Evolutionary conservation across 2,888 invertebrate genomes (phyloP).

Genomic region (Suillia variegata): DNA sequence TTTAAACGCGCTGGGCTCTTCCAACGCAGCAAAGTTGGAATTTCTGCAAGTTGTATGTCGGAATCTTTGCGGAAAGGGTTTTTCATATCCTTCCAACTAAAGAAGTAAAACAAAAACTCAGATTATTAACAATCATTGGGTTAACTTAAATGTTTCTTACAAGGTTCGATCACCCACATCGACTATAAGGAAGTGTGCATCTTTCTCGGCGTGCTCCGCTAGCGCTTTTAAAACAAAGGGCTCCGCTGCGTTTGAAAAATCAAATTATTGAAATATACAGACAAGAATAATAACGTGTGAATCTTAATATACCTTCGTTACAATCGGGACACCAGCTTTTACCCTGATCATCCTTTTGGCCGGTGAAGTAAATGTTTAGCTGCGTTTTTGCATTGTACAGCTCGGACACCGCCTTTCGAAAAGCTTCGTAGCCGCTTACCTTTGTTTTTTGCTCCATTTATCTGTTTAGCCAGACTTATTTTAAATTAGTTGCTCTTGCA

Average conservation of each 20-base stretch:
- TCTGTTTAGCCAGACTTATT: too few species aligned
- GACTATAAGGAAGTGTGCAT: constrained; percentile 70
- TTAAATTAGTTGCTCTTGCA: too few species aligned
- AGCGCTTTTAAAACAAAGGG: constrained; percentile 72
- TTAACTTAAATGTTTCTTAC: neutral
- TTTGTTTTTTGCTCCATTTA: too few species aligned
- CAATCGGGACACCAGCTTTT: constrained; percentile 89
- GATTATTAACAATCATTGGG: constrained; percentile 25
- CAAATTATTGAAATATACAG: neutral
- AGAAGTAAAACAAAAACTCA: constrained; percentile 6
- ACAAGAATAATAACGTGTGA: neutral
- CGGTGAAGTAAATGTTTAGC: constrained; percentile 65
- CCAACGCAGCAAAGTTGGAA: constrained; percentile 81
- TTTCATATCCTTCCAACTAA: constrained; percentile 75
- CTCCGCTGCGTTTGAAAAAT: constrained; percentile 66
- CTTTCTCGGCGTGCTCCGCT: constrained; percentile 62
- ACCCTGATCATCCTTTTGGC: constrained; percentile 65
- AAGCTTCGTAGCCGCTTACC: constrained; percentile 65
- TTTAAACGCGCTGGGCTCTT: constrained; percentile 69
- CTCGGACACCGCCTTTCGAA: constrained; percentile 30
- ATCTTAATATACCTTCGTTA: constrained; percentile 69
- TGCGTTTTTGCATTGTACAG: constrained; percentile 23
- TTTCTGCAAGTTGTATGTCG: constrained; percentile 70
- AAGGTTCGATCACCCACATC: constrained; percentile 72
- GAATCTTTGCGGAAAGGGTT: constrained; percentile 78